Percentiles rank a stretch among this genome's conserved stretches.
These are phyloP conservation scores for Diprion similis DNA, from an alignment of 1,140 invertebrate genomes.

Conservation along the genomic window DNA sequence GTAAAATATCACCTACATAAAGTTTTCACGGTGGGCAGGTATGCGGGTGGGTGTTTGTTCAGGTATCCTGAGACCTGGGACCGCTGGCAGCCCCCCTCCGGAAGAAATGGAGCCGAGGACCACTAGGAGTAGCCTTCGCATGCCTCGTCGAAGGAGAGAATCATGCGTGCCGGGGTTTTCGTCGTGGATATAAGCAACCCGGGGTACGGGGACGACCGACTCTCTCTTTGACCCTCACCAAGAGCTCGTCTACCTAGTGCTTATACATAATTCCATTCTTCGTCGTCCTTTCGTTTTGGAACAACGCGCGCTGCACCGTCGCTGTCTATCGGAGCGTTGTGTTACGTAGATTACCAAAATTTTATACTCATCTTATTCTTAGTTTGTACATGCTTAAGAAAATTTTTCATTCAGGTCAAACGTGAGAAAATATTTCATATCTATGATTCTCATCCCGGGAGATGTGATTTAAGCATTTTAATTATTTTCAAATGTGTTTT, in stretches of 20 bases:
- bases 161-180: not conserved
- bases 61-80: not conserved
- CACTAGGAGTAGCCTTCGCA: not conserved
- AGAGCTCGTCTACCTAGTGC: constrained; percentile 42
- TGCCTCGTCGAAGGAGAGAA: constrained; percentile 1
- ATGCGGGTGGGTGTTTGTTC: constrained; percentile 2
- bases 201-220: constrained; percentile 47
- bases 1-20: not conserved
- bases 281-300: not conserved
- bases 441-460: not conserved
- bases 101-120: not conserved
- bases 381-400: too few species aligned
- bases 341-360: not conserved
- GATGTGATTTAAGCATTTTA: not conserved
- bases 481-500: not conserved
- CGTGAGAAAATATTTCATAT: not conserved
- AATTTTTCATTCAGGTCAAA: too few species aligned
- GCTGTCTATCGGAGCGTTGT: too few species aligned
- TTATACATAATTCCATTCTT: not conserved
- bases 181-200: constrained; percentile 46
- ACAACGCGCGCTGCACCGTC: not conserved
- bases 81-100: not conserved
- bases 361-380: too few species aligned
- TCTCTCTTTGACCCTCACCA: constrained; percentile 57
- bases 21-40: not conserved